Evolutionary conservation across 92 coral and sea anemone genomes (phyloP), one percentile per base, ranked within the genome.

Genomic region (Diadumene lineata): DNA sequence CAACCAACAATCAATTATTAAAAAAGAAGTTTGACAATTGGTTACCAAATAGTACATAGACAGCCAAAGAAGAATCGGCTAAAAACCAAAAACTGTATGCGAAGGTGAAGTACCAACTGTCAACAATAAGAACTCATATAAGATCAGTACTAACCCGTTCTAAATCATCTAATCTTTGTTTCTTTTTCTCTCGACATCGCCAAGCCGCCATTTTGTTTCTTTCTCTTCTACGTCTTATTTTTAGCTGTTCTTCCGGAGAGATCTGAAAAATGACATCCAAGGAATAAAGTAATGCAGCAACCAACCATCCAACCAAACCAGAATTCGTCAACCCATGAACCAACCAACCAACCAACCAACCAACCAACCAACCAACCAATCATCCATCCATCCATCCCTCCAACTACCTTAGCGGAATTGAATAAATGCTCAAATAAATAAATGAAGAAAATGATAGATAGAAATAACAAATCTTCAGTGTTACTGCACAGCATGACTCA

Each of bases 111-210:
- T 53, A 53, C 21, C 2, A 53, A 21, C 25, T 21, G 26, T 58
- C 22, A 18, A 21, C 7, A 58, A 26, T 6, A 7, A 21, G 4
- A 26, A 3, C 27, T n/a, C 1, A 26, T 2, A 58, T 7, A 1
- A 58, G 2, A 24, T 24, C 1, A 19, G 11, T 30, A 70, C 29
- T 76, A 16, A 78, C 82, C 68, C 30, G 69, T 43, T 78, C 57
- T 26, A 78, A 43, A 3, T 78, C 82, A 21, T 78, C 82, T 34
- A 78, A 27, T 53, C 82, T 31, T 56, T 68, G 82, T 78, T 68
- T 78, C 68, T 69, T 64, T 38, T 78, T 78, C 57, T 78, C 82
- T 67, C 82, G 67, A 68, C 82, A 78, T 56, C 82, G 74, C 34
- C 75, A 78, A 25, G 82, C 82, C 7, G 82, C 82, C 34, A 55